Evolutionary conservation across 2,113 vertebrate genomes (phyloP).

Genomic region (Raja brachyura): DNA sequence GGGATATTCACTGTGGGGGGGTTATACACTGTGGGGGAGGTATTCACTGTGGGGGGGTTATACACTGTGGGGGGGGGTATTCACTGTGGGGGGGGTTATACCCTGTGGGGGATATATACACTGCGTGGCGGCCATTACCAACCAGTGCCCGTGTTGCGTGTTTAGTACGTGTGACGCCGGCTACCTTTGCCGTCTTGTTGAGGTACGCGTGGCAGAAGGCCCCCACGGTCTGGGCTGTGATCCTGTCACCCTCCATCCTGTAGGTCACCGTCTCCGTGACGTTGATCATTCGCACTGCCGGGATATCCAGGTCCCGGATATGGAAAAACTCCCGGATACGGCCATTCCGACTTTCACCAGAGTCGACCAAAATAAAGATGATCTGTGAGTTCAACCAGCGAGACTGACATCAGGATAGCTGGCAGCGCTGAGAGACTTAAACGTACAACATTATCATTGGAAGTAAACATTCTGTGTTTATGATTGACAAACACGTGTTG

Average conservation of each 20-base stretch:
- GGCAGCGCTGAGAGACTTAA: too few species aligned
- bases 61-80: too few species aligned
- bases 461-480: too few species aligned
- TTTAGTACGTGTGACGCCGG: too few species aligned
- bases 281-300: conserved; percentile 74
- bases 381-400: conserved; percentile 55
- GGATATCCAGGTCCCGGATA: conserved; percentile 63
- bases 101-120: too few species aligned
- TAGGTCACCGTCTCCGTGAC: conserved; percentile 67
- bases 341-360: conserved; percentile 66
- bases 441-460: too few species aligned
- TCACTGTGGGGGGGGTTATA: too few species aligned
- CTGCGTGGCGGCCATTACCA: background rate
- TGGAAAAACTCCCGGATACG: conserved; percentile 76
- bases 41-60: too few species aligned
- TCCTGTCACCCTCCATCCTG: conserved; percentile 71
- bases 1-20: too few species aligned
- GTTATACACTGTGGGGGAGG: too few species aligned
- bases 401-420: background rate
- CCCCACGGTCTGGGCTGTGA: conserved; percentile 59
- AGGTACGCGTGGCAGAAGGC: conserved; percentile 69
- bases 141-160: too few species aligned
- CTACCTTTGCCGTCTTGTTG: conserved; percentile 72
- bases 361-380: conserved; percentile 72
- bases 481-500: too few species aligned